Conservation (phyloP, 2,797 vertebrate genomes). For the Thripadectes ignobilis region DNA sequence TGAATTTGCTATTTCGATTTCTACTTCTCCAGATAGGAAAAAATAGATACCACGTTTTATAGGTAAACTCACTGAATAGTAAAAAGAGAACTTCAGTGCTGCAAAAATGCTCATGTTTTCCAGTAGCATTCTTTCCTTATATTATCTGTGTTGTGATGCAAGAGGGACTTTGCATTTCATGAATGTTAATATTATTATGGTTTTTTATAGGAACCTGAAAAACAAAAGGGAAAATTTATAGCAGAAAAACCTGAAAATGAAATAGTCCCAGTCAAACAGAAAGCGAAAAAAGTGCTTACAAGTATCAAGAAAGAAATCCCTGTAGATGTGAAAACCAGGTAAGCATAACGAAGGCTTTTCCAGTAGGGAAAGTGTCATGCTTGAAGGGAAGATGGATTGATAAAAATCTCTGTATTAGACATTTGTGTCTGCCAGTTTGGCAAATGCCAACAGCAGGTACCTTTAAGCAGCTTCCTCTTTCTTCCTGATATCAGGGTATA, state of each 20-base stretch:
- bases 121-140: neutral
- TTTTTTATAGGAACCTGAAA: constrained; percentile 87
- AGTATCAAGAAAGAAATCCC: constrained; percentile 86
- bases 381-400: neutral
- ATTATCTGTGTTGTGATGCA: neutral
- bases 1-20: neutral
- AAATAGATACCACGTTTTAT: neutral
- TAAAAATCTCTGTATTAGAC: neutral
- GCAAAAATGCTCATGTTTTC: neutral
- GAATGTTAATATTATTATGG: neutral
- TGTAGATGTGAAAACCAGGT: constrained; percentile 89
- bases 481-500: neutral
- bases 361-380: neutral
- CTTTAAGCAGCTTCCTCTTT: neutral
- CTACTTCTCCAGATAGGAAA: neutral
- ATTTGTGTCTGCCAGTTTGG: neutral
- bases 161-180: neutral
- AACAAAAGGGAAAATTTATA: constrained; percentile 86
- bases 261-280: constrained; percentile 84
- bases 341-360: neutral
- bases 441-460: neutral
- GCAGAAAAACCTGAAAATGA: constrained; percentile 86
- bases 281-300: constrained; percentile 84
- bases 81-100: neutral
- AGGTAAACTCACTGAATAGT: neutral